These are phyloP conservation scores for Frankliniella intonsa DNA, from an alignment of 2,888 invertebrate genomes.

Conservation along the genomic window DNA sequence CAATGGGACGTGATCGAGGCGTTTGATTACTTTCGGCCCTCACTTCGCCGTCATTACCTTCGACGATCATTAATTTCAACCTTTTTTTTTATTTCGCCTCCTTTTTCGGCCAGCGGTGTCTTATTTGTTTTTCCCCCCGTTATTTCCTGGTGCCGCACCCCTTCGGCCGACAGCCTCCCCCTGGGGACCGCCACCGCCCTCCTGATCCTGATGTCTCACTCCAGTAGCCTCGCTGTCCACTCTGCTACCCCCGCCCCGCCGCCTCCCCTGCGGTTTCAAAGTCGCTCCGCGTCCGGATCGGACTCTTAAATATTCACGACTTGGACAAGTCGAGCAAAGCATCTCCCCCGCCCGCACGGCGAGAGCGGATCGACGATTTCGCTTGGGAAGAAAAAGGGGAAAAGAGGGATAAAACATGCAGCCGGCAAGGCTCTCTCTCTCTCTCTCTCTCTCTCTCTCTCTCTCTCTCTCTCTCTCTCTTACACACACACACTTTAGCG, in stretches of 20 bases:
- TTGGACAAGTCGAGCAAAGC: constrained; percentile 30
- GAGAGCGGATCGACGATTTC: constrained; percentile 39
- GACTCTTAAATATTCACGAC: neutral
- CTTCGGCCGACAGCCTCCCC: no score
- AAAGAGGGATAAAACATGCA: neutral
- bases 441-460: no score
- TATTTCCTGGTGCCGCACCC: constrained; percentile 35
- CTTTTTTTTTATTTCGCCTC: constrained; percentile 42
- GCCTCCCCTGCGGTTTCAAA: constrained; percentile 40
- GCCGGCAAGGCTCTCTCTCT: neutral
- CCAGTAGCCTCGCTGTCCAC: no score
- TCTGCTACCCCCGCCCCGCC: constrained; percentile 32
- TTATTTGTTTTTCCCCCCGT: neutral
- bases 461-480: no score
- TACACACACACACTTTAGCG: constrained; percentile 4
- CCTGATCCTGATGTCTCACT: no score
- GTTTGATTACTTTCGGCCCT: constrained; percentile 29
- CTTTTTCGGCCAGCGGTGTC: neutral
- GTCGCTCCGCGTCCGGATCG: constrained; percentile 31
- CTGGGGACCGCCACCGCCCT: constrained; percentile 34
- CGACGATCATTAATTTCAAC: constrained; percentile 37
- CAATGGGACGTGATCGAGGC: constrained; percentile 29
- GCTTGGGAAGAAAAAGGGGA: neutral
- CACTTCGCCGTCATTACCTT: constrained; percentile 33
- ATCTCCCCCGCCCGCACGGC: constrained; percentile 31